phyloP scores from a whole-genome alignment of 2,888 invertebrate genomes.

The Abscondita cerata region DNA sequence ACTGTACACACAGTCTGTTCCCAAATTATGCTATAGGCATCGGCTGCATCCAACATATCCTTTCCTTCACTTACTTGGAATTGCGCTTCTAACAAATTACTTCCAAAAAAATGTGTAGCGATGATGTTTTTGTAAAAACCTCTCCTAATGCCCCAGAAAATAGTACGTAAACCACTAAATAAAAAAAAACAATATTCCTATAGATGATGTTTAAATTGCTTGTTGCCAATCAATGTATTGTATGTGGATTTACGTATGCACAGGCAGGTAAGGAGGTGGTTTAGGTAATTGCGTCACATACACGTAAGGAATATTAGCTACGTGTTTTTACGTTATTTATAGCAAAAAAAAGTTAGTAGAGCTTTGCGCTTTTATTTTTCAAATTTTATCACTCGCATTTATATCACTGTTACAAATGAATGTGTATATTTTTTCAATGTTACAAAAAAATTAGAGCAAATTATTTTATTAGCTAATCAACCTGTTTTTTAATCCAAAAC shows the following conservation, averaged over 20 bases:
- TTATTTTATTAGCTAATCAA: constrained; percentile 13
- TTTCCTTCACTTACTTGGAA: constrained; percentile 43
- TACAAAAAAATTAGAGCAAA: constrained; percentile 3
- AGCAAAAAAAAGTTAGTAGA: no score
- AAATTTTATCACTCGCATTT: background rate
- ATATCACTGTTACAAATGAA: background rate
- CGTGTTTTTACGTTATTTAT: no score
- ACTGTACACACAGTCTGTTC: constrained; percentile 20
- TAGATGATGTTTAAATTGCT: no score
- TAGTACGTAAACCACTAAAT: background rate
- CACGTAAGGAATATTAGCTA: no score
- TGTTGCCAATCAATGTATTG: no score
- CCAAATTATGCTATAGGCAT: constrained; percentile 29
- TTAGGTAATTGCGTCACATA: no score
- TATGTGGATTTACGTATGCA: no score
- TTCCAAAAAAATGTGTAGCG: constrained; percentile 16
- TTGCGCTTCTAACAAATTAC: constrained; percentile 33
- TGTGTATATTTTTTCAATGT: constrained; percentile 2
- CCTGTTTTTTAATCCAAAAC: constrained; percentile 30
- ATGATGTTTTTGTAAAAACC: constrained; percentile 3
- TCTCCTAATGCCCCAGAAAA: no score
- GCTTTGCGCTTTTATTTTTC: background rate
- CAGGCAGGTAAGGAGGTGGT: no score
- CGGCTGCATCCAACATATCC: constrained; percentile 47
- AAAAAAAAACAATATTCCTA: background rate